Percentiles rank a stretch among this genome's conserved stretches.
Conservation (phyloP, 2,113 vertebrate genomes). For the Hypocryptadius cinnamomeus region DNA sequence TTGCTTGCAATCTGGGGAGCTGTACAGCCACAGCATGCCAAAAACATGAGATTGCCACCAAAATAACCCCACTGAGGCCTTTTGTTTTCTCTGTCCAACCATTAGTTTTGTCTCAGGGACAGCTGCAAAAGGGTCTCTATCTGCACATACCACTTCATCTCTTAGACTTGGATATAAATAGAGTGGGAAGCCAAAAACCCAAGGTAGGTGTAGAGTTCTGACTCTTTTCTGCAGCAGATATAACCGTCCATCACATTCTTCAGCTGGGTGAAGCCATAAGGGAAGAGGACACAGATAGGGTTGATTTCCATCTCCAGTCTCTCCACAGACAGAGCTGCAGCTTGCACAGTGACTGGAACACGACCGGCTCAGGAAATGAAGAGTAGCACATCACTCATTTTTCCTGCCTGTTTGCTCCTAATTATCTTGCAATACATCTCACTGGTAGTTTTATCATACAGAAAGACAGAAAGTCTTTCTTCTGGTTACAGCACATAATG, state of each 20-base stretch:
- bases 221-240: not conserved
- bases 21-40: not conserved
- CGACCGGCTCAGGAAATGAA: not conserved
- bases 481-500: constrained; percentile 3
- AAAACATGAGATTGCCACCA: not conserved
- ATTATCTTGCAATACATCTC: constrained; percentile 36
- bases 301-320: not conserved
- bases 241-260: not conserved
- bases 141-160: not conserved
- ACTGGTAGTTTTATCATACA: not conserved
- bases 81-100: not conserved
- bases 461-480: constrained; percentile 13
- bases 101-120: not conserved
- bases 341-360: not conserved
- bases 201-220: not conserved
- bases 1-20: not conserved
- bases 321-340: not conserved
- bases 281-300: not conserved
- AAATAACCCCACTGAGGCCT: not conserved
- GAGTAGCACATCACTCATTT: constrained; percentile 7
- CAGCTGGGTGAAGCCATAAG: not conserved
- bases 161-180: not conserved
- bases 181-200: not conserved
- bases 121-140: not conserved
- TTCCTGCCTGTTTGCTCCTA: constrained; percentile 30